phyloP scores from a whole-genome alignment of 2,113 vertebrate species.

The Halichoeres trimaculatus region DNA sequence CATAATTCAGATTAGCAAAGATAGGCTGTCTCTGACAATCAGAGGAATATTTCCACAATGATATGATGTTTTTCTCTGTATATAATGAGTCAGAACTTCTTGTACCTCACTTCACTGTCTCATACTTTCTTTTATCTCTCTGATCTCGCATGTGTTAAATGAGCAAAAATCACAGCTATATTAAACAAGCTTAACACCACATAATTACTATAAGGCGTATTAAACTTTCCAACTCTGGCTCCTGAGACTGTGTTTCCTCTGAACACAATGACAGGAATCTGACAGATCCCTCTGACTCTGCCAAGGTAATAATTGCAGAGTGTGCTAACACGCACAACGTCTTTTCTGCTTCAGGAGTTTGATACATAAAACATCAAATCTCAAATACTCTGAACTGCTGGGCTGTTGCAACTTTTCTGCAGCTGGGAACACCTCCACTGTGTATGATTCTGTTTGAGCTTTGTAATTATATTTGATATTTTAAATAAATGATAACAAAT shows the following conservation, averaged over 20 bases:
- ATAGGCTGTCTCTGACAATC: background rate
- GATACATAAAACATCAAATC: slow-evolving; percentile 52
- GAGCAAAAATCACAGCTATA: slow-evolving; percentile 8
- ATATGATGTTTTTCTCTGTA: background rate
- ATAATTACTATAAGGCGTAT: slow-evolving; percentile 35
- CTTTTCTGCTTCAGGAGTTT: slow-evolving; percentile 23
- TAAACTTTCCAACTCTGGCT: slow-evolving; percentile 14
- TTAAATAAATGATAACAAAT: slow-evolving; percentile 23
- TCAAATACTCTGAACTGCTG: slow-evolving; percentile 1
- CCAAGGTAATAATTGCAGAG: slow-evolving; percentile 41
- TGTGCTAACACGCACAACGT: slow-evolving; percentile 36
- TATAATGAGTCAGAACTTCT: slow-evolving; percentile 3
- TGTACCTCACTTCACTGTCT: slow-evolving; percentile 8
- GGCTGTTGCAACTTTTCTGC: slow-evolving; percentile 7
- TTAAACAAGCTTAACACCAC: slow-evolving; percentile 23
- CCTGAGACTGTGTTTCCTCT: slow-evolving; percentile 14
- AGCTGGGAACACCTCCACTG: slow-evolving; percentile 6
- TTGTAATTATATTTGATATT: slow-evolving; percentile 14
- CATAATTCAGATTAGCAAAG: background rate
- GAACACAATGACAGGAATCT: slow-evolving; percentile 40
- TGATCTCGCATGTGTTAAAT: slow-evolving; percentile 14
- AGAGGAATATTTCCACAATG: background rate
- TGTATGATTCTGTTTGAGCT: slow-evolving; percentile 20
- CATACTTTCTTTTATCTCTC: slow-evolving; percentile 30
- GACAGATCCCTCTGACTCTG: slow-evolving; percentile 32